Conservation (phyloP, 2,797 vertebrate genomes). For the Allobates femoralis region DNA sequence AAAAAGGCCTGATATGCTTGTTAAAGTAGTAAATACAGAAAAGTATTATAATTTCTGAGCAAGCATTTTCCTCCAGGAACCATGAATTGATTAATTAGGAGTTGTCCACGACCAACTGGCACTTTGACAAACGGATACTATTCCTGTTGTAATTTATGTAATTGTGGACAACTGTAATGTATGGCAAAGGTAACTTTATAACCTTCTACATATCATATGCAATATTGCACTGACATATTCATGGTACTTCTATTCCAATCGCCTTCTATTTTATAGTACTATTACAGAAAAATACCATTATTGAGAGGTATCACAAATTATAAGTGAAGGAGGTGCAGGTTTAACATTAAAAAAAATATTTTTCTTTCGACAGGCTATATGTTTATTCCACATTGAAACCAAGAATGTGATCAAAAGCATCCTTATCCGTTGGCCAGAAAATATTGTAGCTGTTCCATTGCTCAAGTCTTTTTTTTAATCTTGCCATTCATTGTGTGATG, state of each 20-base stretch:
- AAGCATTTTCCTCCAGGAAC: neutral
- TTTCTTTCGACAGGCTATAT: constrained; percentile 11
- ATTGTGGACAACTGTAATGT: neutral
- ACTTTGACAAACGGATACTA: neutral
- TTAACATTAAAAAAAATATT: neutral
- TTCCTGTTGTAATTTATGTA: neutral
- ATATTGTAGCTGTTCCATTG: neutral
- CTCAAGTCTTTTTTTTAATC: constrained; percentile 38
- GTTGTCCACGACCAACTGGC: constrained; percentile 2
- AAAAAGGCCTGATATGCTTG: neutral
- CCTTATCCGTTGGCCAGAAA: constrained; percentile 26
- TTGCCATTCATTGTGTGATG: constrained; percentile 25
- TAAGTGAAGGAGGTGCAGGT: neutral
- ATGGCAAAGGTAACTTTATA: neutral
- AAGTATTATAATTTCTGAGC: neutral
- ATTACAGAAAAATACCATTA: constrained; percentile 4
- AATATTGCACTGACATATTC: constrained; percentile 37
- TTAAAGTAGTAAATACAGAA: neutral
- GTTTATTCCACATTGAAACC: constrained; percentile 25
- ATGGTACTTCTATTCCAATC: constrained; percentile 22
- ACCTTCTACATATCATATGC: constrained; percentile 1
- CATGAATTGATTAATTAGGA: neutral
- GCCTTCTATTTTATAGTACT: neutral
- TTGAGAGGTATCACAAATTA: neutral
- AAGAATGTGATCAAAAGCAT: constrained; percentile 42